A percentile compares a stretch with the other conserved stretches of the same genome.
Conservation (phyloP, 2,888 invertebrate genomes). For the Eupeodes latifasciatus region DNA sequence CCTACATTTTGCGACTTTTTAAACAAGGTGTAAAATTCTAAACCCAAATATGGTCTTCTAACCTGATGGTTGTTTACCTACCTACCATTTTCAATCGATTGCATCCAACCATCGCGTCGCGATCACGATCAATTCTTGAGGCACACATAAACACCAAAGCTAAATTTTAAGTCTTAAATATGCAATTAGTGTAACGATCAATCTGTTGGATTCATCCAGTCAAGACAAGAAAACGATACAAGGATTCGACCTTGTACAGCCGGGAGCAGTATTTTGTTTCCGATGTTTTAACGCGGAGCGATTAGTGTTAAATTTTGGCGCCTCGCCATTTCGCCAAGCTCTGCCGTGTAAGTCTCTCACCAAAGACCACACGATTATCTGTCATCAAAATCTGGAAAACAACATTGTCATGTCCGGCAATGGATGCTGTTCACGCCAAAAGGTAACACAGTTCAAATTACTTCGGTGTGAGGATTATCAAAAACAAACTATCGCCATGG, state of each 20-base stretch:
- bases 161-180: slow-evolving; percentile 42
- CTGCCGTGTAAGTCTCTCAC: slow-evolving; percentile 48
- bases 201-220: slow-evolving; percentile 57
- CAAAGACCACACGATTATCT: slow-evolving; percentile 62
- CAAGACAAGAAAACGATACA: slow-evolving; percentile 40
- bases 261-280: slow-evolving; percentile 58
- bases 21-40: slow-evolving; percentile 60
- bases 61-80: neutral
- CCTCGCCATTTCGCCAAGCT: slow-evolving; percentile 4
- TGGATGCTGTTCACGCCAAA: slow-evolving; percentile 63
- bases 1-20: slow-evolving; percentile 58
- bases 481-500: slow-evolving; percentile 70
- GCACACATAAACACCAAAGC: neutral
- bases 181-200: slow-evolving; percentile 71
- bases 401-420: slow-evolving; percentile 46
- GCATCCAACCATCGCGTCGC: slow-evolving; percentile 1
- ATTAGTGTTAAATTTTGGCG: slow-evolving; percentile 62
- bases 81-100: slow-evolving; percentile 31
- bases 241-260: slow-evolving; percentile 72
- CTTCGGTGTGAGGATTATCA: slow-evolving; percentile 62
- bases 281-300: slow-evolving; percentile 11
- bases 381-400: slow-evolving; percentile 62
- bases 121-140: slow-evolving; percentile 48
- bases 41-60: slow-evolving; percentile 69
- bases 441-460: slow-evolving; percentile 71